Evolutionary conservation across 2,113 vertebrate genomes (phyloP).

Genomic region (Origma solitaria): DNA sequence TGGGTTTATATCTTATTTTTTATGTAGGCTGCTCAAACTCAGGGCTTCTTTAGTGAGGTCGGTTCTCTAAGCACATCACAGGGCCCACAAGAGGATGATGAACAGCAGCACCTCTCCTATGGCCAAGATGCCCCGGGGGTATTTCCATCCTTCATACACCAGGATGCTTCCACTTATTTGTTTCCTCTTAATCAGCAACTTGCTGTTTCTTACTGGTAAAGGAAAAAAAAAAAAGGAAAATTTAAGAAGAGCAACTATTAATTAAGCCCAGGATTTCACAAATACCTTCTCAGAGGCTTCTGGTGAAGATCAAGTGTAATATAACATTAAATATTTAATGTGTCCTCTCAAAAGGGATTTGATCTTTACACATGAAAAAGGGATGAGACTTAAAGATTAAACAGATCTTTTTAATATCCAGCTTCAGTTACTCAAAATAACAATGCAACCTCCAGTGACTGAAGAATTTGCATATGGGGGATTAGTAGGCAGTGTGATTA

Average conservation of each 20-base stretch:
- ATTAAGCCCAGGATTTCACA: background rate
- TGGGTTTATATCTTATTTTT: background rate
- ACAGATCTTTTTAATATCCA: conserved; percentile 16
- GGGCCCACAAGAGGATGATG: background rate
- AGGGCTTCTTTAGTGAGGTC: background rate
- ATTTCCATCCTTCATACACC: background rate
- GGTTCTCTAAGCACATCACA: rapidly evolving
- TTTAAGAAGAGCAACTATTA: background rate
- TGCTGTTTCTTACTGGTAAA: background rate
- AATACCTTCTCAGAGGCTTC: background rate
- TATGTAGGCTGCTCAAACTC: background rate
- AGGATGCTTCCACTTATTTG: background rate
- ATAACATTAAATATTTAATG: conserved; percentile 28
- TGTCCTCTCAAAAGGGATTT: conserved; percentile 29
- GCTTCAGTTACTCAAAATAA: background rate
- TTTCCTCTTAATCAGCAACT: background rate
- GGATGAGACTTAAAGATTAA: conserved; percentile 11
- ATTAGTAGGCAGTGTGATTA: background rate
- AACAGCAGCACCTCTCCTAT: background rate
- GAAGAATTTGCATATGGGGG: background rate
- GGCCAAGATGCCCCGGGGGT: background rate
- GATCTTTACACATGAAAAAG: conserved; percentile 28
- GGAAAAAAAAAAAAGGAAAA: no score
- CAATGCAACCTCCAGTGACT: background rate
- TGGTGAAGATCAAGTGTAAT: background rate